These are phyloP conservation scores for Asarcornis scutulata DNA, from an alignment of 2,113 vertebrate species.

Conservation along the genomic window DNA sequence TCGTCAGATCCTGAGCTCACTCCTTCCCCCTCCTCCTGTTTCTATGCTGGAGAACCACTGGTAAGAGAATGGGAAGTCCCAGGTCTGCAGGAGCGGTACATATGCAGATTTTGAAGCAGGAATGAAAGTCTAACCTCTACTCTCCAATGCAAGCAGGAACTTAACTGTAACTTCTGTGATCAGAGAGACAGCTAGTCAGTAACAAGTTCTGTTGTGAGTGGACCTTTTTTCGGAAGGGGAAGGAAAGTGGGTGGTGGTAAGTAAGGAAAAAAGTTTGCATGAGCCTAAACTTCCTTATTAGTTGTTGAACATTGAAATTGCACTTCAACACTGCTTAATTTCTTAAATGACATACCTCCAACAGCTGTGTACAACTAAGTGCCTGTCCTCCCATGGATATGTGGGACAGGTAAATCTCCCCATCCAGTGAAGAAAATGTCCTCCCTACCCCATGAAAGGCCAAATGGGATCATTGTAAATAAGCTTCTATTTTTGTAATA, in stretches of 20 bases:
- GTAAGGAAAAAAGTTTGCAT: slow-evolving; percentile 41
- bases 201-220: background rate
- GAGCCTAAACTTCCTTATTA: slow-evolving; percentile 53
- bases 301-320: slow-evolving; percentile 5
- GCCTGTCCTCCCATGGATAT: background rate
- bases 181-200: background rate
- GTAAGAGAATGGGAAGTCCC: background rate
- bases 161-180: background rate
- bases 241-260: slow-evolving; percentile 43
- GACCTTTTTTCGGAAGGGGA: slow-evolving; percentile 33
- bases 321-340: slow-evolving; percentile 10
- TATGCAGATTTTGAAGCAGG: background rate
- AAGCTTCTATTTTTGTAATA: slow-evolving; percentile 33
- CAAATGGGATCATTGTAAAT: slow-evolving; percentile 64
- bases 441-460: slow-evolving; percentile 48
- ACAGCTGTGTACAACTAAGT: background rate
- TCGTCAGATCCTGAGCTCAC: background rate
- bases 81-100: background rate
- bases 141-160: background rate
- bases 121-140: background rate
- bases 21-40: background rate
- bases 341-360: slow-evolving; percentile 2
- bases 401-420: slow-evolving; percentile 10
- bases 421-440: slow-evolving; percentile 2
- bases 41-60: background rate